Base-by-base conservation (phyloP, 1,140 invertebrate genomes). In the Cydia amplana region DNA sequence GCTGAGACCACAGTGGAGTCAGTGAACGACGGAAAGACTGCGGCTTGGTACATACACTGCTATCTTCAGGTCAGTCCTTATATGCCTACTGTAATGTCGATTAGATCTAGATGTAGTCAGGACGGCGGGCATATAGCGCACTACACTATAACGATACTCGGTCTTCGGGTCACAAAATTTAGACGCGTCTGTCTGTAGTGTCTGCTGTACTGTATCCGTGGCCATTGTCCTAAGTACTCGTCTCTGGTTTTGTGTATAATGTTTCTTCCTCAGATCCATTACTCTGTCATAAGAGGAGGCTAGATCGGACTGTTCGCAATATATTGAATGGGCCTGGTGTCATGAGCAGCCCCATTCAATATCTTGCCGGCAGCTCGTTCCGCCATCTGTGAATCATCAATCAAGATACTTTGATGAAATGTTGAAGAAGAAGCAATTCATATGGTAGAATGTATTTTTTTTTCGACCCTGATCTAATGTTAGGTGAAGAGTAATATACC, bases 1-100 rank as follows among this genome's bases (percentile, higher is more conserved):
- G 96, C 98, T 0, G 97, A 99, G 90, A 99, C 99, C 0, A 99
- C 99, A 0, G 99, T 99, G 0, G 99, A 99, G 93, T 97, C 98
- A 2, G 98, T 99, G 0, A 99, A 99, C 91, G 99, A 99, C 93
- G 99, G 99, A 28, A 99, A 99, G 94, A 97, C 96, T 5, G 98
- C 99, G 0, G 97, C 98, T 6, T 99, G 98, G 98, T 95, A 95
- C 81, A 99, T 99, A 70, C 99, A 99, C 86, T 96, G 96, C 82
- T 98, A 97, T 88, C 93, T 99, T 72, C 97, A 98, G 94, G 97
- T 97, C 85, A 83, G 74, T 81, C 4, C 4, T 49, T 18, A 32
- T 51, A 51, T 51, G n/a, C n/a, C 6, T 51, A n/a, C 10, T 51
- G 5, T 12, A 51, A 5, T 16, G 9, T 46, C 12, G 43, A 16